phyloP scores from a whole-genome alignment of 2,797 vertebrate species.

The Muscicapa comitata region DNA sequence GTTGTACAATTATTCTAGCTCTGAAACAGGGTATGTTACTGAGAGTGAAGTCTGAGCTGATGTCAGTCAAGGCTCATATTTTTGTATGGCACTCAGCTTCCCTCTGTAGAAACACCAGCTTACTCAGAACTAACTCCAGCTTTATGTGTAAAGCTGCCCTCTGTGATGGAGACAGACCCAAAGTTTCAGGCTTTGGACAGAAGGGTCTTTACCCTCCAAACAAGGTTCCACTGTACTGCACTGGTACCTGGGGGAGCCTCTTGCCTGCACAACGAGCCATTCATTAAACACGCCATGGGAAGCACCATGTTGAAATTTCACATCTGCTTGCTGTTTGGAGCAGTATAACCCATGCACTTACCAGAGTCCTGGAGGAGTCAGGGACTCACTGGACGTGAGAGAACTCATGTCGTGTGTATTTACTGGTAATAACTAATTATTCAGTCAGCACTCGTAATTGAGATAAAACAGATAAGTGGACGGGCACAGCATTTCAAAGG shows the following conservation, averaged over 20 bases:
- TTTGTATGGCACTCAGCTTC: neutral
- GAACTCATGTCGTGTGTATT: neutral
- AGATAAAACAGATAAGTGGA: neutral
- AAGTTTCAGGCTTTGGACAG: neutral
- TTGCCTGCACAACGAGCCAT: fast-evolving
- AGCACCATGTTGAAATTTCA: neutral
- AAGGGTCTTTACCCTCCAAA: neutral
- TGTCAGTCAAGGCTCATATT: neutral
- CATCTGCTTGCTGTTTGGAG: neutral
- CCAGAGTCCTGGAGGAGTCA: neutral
- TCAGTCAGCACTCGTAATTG: neutral
- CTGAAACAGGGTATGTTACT: neutral
- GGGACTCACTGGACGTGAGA: neutral
- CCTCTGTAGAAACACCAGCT: neutral
- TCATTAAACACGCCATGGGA: neutral
- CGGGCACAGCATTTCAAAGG: neutral
- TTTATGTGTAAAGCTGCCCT: neutral
- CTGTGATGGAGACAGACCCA: neutral
- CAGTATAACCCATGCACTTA: neutral
- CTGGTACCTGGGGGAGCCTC: neutral
- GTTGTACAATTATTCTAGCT: neutral
- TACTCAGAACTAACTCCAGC: neutral
- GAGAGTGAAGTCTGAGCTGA: neutral
- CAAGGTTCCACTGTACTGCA: neutral
- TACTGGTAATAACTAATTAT: neutral